Evolutionary conservation across 1,140 invertebrate species (phyloP).

Genomic region (Aphelenchoides fujianensis): DNA sequence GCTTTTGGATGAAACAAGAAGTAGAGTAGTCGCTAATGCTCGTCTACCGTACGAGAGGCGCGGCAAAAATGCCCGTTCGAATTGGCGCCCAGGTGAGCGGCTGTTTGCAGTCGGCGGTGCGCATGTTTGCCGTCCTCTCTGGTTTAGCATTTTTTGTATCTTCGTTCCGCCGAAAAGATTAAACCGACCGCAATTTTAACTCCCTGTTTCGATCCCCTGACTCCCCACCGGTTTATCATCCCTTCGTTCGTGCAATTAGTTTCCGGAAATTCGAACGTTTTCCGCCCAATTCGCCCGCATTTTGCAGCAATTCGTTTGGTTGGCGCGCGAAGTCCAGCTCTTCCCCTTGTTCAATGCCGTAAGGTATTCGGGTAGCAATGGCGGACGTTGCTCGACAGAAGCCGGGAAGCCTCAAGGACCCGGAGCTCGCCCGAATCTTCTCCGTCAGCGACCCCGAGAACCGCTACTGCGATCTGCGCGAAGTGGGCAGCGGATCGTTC

Average conservation of each 20-base stretch:
- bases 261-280: background rate
- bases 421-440: conserved; percentile 90
- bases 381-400: conserved; percentile 27
- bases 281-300: background rate
- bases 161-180: too few relatives aligned
- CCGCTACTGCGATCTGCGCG: conserved; percentile 93
- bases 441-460: conserved; percentile 96
- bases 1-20: too few relatives aligned
- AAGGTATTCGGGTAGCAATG: conserved; percentile 6
- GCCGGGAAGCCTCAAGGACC: conserved; percentile 89
- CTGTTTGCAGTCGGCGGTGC: too few relatives aligned
- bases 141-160: background rate
- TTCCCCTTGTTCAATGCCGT: conserved; percentile 4
- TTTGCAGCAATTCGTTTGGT: conserved; percentile 3
- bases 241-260: too few relatives aligned
- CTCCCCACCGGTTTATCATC: too few relatives aligned
- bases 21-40: too few relatives aligned
- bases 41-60: background rate
- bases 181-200: conserved; percentile 1
- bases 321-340: background rate
- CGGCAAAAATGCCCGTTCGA: background rate
- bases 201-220: too few relatives aligned
- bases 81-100: too few relatives aligned
- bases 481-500: conserved; percentile 99
- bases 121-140: background rate